A percentile compares a stretch with the other conserved stretches of the same genome.
Conservation (phyloP, 2,113 vertebrate species). For the Rana temporaria region DNA sequence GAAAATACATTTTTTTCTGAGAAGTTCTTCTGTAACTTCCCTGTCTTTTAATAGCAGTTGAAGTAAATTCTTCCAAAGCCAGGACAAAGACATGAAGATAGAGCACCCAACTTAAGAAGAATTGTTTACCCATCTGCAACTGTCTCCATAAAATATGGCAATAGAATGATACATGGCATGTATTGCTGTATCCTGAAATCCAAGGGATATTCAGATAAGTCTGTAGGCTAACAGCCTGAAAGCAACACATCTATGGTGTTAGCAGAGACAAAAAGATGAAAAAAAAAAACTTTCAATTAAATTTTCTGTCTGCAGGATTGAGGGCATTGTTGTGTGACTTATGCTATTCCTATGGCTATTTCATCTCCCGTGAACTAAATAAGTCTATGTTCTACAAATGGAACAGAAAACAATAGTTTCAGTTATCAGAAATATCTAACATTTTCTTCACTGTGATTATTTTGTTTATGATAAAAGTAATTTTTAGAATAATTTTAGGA, state of each 20-base stretch:
- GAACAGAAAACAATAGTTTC: conserved; percentile 6
- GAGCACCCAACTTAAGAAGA: conserved; percentile 2
- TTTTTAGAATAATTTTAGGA: too few species aligned
- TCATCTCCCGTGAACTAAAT: conserved; percentile 15
- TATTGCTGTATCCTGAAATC: conserved; percentile 12
- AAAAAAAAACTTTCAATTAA: conserved; percentile 28
- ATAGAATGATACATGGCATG: conserved; percentile 19
- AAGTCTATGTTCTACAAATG: neutral
- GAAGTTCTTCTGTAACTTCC: too few species aligned
- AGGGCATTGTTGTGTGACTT: conserved; percentile 21
- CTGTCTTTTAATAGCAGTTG: neutral
- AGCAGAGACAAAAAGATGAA: neutral
- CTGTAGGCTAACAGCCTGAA: conserved; percentile 26
- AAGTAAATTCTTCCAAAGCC: too few species aligned
- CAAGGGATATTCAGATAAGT: conserved; percentile 34
- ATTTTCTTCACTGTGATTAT: too few species aligned
- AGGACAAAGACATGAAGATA: neutral
- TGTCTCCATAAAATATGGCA: conserved; percentile 13
- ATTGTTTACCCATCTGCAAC: conserved; percentile 16
- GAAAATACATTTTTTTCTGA: too few species aligned
- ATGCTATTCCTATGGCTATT: conserved; percentile 29
- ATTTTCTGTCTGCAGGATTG: conserved; percentile 22
- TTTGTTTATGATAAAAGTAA: too few species aligned
- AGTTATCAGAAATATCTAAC: neutral
- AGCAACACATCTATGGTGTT: conserved; percentile 14